Evolutionary conservation across 2,797 vertebrate species (phyloP), one percentile per base, ranked within the genome.

Genomic region (Jordanella pulchra): DNA sequence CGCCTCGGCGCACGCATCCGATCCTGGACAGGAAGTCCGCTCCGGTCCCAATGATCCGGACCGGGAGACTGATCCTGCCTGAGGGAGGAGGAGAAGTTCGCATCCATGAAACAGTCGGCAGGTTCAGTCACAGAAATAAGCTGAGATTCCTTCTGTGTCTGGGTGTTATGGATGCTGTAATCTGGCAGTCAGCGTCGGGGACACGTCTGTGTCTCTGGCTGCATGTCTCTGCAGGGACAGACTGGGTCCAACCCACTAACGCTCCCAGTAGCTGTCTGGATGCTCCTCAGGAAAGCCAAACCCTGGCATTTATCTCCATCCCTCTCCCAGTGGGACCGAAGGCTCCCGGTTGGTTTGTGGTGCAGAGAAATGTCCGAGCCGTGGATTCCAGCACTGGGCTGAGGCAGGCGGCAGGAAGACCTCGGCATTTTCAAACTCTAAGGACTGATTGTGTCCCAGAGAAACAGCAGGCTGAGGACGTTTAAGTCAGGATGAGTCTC

Each of bases 311-410:
- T 80, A 79, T 83, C 84, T 82, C 78, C 78, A 47, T 79, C 76
- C 63, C 77, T 71, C 65, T 71, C 66, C 72, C 76, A 1, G 73
- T 2, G 65, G 30, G 32, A 85, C 82, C 83, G 72, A 75, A 83
- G 84, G 84, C 85, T 89, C 86, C 83, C 85, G 71, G 68, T 68
- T 56, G 10, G 81, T 85, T 82, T 89, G 87, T 1, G 83, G 87
- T 0, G n/a, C 61, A 54, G 50, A 60, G 75, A 86, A 82, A 87
- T 88, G 86, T 88, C 83, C 77, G 81, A 51, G 80, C 77, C 51
- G 63, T 70, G 81, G 78, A 86, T 83, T 87, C 82, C 80, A 76
- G 80, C n/a, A 63, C 44, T n/a, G 28, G 75, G 77, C 69, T 66
- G 76, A 77, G 67, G 71, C 78, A 4, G 35, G 35, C 35, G 35